Conservation (phyloP, 2,113 vertebrate species). For the Tor tambroides region DNA sequence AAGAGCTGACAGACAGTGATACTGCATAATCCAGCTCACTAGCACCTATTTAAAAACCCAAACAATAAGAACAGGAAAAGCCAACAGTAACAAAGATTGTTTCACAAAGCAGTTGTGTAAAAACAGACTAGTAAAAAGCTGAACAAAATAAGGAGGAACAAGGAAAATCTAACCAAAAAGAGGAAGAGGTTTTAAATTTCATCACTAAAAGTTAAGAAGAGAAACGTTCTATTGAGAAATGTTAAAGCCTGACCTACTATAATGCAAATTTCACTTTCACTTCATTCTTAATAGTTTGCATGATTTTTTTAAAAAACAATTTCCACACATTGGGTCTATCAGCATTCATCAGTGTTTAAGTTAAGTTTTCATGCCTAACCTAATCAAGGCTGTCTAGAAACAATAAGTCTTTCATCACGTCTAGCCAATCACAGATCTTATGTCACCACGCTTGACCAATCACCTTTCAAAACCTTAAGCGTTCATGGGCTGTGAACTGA, state of each 20-base stretch:
- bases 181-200: constrained; percentile 6
- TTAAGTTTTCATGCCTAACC: neutral
- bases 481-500: neutral
- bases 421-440: constrained; percentile 12
- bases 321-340: neutral
- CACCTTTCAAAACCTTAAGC: constrained; percentile 54
- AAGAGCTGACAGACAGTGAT: constrained; percentile 74
- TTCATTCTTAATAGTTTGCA: neutral
- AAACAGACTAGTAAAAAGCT: neutral
- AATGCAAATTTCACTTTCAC: neutral
- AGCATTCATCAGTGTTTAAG: neutral
- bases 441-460: constrained; percentile 26
- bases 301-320: neutral
- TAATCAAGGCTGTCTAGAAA: neutral
- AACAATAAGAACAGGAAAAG: constrained; percentile 9
- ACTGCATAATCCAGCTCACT: constrained; percentile 60
- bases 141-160: neutral
- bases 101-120: neutral
- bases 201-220: neutral
- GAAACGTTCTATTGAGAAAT: neutral
- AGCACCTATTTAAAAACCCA: constrained; percentile 1
- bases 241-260: neutral
- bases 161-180: neutral
- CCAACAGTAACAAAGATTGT: neutral
- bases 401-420: neutral